Evolutionary conservation across 1,140 invertebrate genomes (phyloP).

Genomic region (Pseudomyrmex cubaensis): DNA sequence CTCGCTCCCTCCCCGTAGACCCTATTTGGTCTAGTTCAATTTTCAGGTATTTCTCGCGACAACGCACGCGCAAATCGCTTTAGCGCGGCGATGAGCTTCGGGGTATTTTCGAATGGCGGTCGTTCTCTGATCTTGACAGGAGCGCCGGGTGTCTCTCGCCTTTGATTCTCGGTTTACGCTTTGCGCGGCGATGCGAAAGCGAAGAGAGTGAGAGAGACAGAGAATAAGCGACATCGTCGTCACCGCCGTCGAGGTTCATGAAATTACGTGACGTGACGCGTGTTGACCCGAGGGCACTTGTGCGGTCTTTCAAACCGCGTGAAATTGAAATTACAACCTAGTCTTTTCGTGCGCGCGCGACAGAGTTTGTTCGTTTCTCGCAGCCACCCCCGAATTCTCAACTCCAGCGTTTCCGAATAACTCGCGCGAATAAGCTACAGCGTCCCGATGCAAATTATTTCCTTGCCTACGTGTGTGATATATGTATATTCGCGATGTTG

Average conservation of each 20-base stretch:
- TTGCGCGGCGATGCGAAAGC: slow-evolving; percentile 55
- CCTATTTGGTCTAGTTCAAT: slow-evolving; percentile 35
- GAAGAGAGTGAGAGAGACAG: neutral
- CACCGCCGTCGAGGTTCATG: slow-evolving; percentile 51
- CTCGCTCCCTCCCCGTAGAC: neutral
- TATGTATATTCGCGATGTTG: slow-evolving; percentile 10
- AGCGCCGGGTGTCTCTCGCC: slow-evolving; percentile 22
- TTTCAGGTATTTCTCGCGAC: slow-evolving; percentile 56
- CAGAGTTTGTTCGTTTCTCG: no score
- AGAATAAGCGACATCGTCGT: slow-evolving; percentile 25
- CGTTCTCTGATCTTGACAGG: slow-evolving; percentile 51
- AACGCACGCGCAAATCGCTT: slow-evolving; percentile 47
- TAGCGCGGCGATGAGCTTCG: slow-evolving; percentile 23
- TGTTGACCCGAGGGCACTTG: slow-evolving; percentile 69
- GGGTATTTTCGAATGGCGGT: slow-evolving; percentile 46
- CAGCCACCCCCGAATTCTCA: neutral
- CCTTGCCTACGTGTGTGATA: neutral
- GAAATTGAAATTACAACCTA: slow-evolving; percentile 78
- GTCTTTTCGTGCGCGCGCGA: slow-evolving; percentile 8
- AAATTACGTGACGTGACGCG: slow-evolving; percentile 71
- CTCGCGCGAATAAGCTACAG: neutral
- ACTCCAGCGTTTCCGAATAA: neutral
- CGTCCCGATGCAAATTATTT: slow-evolving; percentile 34
- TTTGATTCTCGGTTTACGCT: slow-evolving; percentile 71
- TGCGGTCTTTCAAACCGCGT: slow-evolving; percentile 62